Evolutionary conservation across 1,140 invertebrate genomes (phyloP), one percentile per base, ranked within the genome.

Genomic region (Drosophila yakuba): DNA sequence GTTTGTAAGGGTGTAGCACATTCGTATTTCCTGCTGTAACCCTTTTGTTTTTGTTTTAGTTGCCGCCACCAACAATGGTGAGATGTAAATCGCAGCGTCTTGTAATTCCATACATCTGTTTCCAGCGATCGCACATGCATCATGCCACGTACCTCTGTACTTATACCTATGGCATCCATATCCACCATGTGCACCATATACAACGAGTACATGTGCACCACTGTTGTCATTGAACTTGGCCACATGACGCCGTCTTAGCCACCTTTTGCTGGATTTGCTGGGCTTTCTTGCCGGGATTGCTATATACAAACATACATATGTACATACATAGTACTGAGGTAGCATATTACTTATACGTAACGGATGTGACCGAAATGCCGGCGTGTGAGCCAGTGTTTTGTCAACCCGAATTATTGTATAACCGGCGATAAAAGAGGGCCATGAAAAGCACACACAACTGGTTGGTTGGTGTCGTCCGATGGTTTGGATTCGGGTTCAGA

Each of bases 41-140:
- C 38, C 28, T 57, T 59, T 62, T 58, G 52, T 58, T 57, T 59
- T 62, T 58, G 52, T 58, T 36, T 58, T 20, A 41, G 59, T 41
- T 58, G 8, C 60, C 54, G 35, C 55, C 60, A 60, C 55, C 60
- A 60, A 86, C 83, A 88, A 88, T 88, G 57, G 66, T 45, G 60
- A 79, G 38, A 79, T 81, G 83, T 76, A 88, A 88, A 83, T 86
- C 82, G 71, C 82, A 72, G 66, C 56, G 50, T 69, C 69, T 82
- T 83, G 79, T 88, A 83, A 88, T 88, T 88, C 75, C 84, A 88
- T 88, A 69, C 68, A 50, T 86, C 50, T 60, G 45, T 57, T 55
- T 77, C 71, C 62, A 74, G 62, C 38, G 35, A 63, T 61, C 61
- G 63, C 39, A 82, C 52, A 58, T 38, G 47, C 15, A 64, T 28